Conservation (phyloP, 2,888 invertebrate species). For the Mycalesis mineus region DNA sequence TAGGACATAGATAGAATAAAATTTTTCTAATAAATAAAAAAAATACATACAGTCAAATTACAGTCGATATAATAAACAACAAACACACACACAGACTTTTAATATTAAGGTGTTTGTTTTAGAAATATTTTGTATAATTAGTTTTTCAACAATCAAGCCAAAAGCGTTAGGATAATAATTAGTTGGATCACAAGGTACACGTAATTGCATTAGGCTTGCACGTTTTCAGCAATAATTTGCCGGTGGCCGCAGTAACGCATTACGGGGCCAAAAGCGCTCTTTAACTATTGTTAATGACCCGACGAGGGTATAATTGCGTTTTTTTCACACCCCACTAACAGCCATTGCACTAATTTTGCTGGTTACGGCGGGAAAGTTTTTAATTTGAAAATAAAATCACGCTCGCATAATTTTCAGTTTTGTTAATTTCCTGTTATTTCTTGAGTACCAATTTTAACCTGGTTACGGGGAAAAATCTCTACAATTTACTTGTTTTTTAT, state of each 20-base stretch:
- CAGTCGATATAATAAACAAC: too few species aligned
- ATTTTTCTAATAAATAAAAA: too few species aligned
- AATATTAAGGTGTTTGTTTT: too few species aligned
- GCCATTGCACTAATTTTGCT: slow-evolving; percentile 68
- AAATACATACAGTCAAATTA: too few species aligned
- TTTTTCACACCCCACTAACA: slow-evolving; percentile 63
- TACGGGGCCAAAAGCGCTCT: slow-evolving; percentile 33
- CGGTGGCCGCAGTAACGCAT: slow-evolving; percentile 34
- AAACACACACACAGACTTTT: too few species aligned
- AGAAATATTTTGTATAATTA: too few species aligned
- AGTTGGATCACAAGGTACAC: slow-evolving; percentile 6
- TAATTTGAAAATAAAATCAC: slow-evolving; percentile 30
- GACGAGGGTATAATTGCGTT: slow-evolving; percentile 68
- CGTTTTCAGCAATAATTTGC: slow-evolving; percentile 30
- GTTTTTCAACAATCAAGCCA: too few species aligned
- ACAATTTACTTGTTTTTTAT: background rate
- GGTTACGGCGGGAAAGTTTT: slow-evolving; percentile 43
- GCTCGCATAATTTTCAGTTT: slow-evolving; percentile 21
- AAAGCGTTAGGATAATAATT: slow-evolving; percentile 15
- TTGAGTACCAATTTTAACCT: slow-evolving; percentile 8
- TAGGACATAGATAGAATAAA: too few species aligned
- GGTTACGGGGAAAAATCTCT: background rate
- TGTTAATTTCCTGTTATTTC: slow-evolving; percentile 13
- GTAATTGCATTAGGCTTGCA: slow-evolving; percentile 19
- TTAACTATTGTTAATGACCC: slow-evolving; percentile 74